phyloP scores from a whole-genome alignment of 2,113 vertebrate species.

The Promerops cafer region DNA sequence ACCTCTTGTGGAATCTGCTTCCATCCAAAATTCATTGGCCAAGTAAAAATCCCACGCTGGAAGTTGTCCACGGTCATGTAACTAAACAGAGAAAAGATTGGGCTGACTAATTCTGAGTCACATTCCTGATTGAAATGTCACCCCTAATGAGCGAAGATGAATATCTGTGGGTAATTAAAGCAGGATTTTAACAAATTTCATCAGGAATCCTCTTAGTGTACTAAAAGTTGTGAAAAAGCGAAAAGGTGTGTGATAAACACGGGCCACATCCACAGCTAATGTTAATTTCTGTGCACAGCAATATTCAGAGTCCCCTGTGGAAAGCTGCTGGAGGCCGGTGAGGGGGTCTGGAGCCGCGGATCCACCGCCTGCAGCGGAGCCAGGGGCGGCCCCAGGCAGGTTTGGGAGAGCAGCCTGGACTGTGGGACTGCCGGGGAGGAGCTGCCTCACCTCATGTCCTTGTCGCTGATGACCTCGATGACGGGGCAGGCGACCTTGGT shows the following conservation, averaged over 20 bases:
- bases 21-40: slow-evolving; percentile 98
- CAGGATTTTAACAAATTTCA: neutral
- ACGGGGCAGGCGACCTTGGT: slow-evolving; percentile 92
- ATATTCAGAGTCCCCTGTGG: rapidly evolving
- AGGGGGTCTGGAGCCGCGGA: rapidly evolving
- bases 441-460: slow-evolving; percentile 86
- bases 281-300: neutral
- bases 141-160: slow-evolving; percentile 12
- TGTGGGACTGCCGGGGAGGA: neutral
- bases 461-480: slow-evolving; percentile 95
- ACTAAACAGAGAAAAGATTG: slow-evolving; percentile 59
- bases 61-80: slow-evolving; percentile 96
- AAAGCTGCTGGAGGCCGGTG: rapidly evolving
- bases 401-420: rapidly evolving
- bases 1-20: slow-evolving; percentile 80
- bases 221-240: neutral
- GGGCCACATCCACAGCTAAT: rapidly evolving
- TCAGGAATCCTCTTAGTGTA: neutral
- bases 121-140: slow-evolving; percentile 38
- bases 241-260: neutral
- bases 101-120: slow-evolving; percentile 5
- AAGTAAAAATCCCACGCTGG: slow-evolving; percentile 93
- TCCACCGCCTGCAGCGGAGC: rapidly evolving
- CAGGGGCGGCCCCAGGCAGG: rapidly evolving
- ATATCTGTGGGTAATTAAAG: neutral